Evolutionary conservation across 2,888 invertebrate genomes (phyloP).

Genomic region (Drosophila planitibia): DNA sequence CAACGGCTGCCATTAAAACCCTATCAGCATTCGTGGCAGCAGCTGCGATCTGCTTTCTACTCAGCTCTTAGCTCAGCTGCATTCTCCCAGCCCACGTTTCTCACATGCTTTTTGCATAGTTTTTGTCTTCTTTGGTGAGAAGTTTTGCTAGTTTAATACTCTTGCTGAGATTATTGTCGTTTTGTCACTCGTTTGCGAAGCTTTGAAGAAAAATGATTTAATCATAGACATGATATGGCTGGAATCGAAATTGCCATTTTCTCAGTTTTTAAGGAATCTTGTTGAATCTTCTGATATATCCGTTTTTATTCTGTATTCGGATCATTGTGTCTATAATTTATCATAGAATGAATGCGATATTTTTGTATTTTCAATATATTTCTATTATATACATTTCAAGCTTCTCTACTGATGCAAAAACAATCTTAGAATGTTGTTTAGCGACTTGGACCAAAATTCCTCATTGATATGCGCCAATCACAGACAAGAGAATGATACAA

Average conservation of each 20-base stretch:
- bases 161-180: neutral
- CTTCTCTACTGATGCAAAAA: neutral
- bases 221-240: neutral
- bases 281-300: too few relatives aligned
- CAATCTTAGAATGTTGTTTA: neutral
- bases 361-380: neutral
- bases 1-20: conserved; percentile 72
- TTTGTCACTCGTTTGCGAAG: neutral
- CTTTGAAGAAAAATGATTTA: too few relatives aligned
- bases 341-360: neutral
- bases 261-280: neutral
- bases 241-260: neutral
- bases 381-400: neutral
- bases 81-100: conserved; percentile 36
- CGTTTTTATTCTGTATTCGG: neutral
- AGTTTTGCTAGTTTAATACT: conserved; percentile 1
- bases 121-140: conserved; percentile 19
- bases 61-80: conserved; percentile 28
- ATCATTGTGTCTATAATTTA: neutral
- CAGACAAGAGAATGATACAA: too few relatives aligned
- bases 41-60: conserved; percentile 60
- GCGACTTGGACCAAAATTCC: neutral
- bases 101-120: conserved; percentile 15
- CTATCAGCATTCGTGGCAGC: conserved; percentile 77
- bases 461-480: neutral